Evolutionary conservation across 2,888 invertebrate species (phyloP).

Genomic region (Diarsia dahlii): DNA sequence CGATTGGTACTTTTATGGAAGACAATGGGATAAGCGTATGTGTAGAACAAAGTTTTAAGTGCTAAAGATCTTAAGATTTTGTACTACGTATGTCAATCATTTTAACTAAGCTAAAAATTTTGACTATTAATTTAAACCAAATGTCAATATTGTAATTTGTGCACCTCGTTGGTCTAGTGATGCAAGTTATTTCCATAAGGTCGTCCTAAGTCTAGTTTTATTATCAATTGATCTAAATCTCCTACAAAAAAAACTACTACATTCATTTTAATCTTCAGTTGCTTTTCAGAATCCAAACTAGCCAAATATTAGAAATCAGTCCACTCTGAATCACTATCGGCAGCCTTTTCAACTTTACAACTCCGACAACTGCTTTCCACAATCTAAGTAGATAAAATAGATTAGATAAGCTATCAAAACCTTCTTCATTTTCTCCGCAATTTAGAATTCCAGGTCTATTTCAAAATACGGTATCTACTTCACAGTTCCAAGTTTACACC

Average conservation of each 20-base stretch:
- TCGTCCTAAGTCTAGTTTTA: too few species aligned
- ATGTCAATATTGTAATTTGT: not conserved
- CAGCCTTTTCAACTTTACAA: constrained; percentile 1
- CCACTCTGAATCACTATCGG: not conserved
- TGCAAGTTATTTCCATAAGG: too few species aligned
- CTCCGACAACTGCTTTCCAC: not conserved
- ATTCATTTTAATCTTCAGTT: not conserved
- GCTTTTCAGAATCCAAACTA: not conserved
- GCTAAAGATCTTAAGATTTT: constrained; percentile 5
- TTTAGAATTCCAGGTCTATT: constrained; percentile 22
- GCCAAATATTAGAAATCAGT: not conserved
- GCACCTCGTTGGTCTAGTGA: not conserved
- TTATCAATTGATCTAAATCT: not conserved
- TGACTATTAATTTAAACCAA: not conserved
- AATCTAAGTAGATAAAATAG: constrained; percentile 12
- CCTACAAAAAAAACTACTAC: too few species aligned
- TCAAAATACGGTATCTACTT: not conserved
- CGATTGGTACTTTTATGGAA: constrained; percentile 36
- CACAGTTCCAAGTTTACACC: not conserved
- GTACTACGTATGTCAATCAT: too few species aligned
- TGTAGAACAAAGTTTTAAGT: constrained; percentile 33
- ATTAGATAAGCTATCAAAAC: constrained; percentile 29
- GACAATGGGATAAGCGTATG: constrained; percentile 49
- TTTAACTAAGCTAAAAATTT: too few species aligned
- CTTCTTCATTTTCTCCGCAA: constrained; percentile 3